Evolutionary conservation across 2,797 vertebrate species (phyloP), one percentile per base, ranked within the genome.

Genomic region (Balearica regulorum): DNA sequence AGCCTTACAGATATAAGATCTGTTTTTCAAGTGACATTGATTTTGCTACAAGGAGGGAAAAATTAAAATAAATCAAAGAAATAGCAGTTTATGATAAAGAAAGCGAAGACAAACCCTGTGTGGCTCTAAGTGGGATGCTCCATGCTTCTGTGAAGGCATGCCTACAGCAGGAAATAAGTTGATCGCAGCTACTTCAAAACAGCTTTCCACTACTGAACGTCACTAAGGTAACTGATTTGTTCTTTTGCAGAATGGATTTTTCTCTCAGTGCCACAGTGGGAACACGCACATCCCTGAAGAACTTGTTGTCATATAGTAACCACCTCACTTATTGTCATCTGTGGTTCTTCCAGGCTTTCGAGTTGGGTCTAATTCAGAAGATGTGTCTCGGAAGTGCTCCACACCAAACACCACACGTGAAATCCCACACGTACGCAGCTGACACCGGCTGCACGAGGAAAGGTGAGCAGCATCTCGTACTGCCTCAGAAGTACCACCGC

Each of bases 321-420:
- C 17, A 4, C 39, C 25, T 69, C 46, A 25, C 11, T 83, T 26
- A 16, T 0, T 54, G 71, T 39, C 51, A 39, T 16, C 3, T 2
- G 35, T 4, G 1, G 33, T 29, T 88, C 55, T 82, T 81, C 69
- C 44, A n/a, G 41, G 26, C 6, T 0, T 57, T 64, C 0, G 0
- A 26, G n/a, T 10, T 66, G 29, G 5, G 37, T 62, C 43, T 65
- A 33, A 21, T 44, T 72, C 37, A 55, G 25, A 76, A 33, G 15
- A 43, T 20, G 37, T n/a, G 26, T 33, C 75, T 31, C 75, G 31
- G 64, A 70, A 53, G 64, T 28, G 24, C 43, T 76, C 48, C 41
- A 4, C 19, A 31, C n/a, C 55, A 73, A 79, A 66, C 10, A 19
- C 18, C 10, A 9, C 22, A 13, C 3, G 0, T 10, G 16, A 64